These are phyloP conservation scores for Pilophorus perplexus DNA, from an alignment of 2,888 invertebrate genomes.

Conservation along the genomic window DNA sequence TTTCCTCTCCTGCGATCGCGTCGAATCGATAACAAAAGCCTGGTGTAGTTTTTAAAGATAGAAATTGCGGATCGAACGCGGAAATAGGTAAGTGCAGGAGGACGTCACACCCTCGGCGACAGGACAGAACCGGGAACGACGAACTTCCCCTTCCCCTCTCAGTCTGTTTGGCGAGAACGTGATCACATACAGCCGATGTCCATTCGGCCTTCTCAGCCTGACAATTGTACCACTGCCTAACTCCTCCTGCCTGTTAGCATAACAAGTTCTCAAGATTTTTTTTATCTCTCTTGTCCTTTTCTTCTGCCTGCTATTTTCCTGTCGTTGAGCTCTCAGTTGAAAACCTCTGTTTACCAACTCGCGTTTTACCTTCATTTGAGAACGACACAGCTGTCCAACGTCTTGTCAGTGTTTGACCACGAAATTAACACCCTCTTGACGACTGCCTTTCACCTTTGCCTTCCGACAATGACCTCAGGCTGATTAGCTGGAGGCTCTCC, in stretches of 20 bases:
- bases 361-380: constrained; percentile 5
- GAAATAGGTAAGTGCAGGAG: constrained; percentile 30
- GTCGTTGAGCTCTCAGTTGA: not conserved
- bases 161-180: too few species aligned
- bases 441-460: too few species aligned
- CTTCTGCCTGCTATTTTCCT: not conserved
- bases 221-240: constrained; percentile 3
- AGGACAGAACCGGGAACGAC: constrained; percentile 27
- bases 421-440: too few species aligned
- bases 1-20: too few species aligned
- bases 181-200: not conserved
- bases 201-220: not conserved
- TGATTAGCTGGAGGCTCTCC: too few species aligned
- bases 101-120: constrained; percentile 30
- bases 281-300: not conserved
- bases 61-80: constrained; percentile 42
- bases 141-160: not conserved
- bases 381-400: not conserved
- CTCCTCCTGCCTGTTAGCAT: not conserved
- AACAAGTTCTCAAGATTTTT: not conserved
- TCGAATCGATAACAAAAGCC: constrained; percentile 42
- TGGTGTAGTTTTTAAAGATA: constrained; percentile 40
- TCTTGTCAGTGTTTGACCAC: too few species aligned
- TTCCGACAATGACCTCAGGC: too few species aligned
- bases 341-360: constrained; percentile 1